Base-by-base conservation (phyloP, 2,888 invertebrate species). In the Drepana falcataria region DNA sequence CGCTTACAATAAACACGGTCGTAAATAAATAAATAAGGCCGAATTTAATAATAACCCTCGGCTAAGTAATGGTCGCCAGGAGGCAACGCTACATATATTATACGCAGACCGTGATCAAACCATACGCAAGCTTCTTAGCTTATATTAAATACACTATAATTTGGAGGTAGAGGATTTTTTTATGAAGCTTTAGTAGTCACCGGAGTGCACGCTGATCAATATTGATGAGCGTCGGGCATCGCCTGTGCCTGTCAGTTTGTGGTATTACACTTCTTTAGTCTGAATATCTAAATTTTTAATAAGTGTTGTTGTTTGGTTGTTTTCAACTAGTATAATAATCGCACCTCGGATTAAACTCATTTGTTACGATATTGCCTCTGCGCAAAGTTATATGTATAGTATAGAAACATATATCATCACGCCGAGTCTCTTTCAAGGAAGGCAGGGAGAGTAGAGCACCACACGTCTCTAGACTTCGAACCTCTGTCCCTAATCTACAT, bases 311-410 rank as follows among this genome's bases (percentile, higher is more conserved):
- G n/a, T n/a, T n/a, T n/a, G n/a, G n/a, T n/a, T n/a, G n/a, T n/a
- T n/a, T n/a, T n/a, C n/a, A n/a, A n/a, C n/a, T n/a, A n/a, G n/a
- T n/a, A n/a, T n/a, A 96, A 96, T 95, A 95, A 95, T 95, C 94
- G 94, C 95, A 95, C 94, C 95, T 95, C 95, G 94, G 95, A 94
- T 93, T 91, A 93, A 95, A 96, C 94, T 96, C 96, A 96, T 95
- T 93, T 95, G 95, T 95, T 96, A 96, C 95, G 95, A 95, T 95
- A 95, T 94, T 94, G 95, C 96, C 95, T 93, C 96, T 96, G 96
- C 96, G 96, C 96, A 96, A 95, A 95, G 95, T 93, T 95, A 78
- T n/a, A n/a, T n/a, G n/a, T n/a, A n/a, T n/a, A n/a, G n/a, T n/a
- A n/a, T n/a, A n/a, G n/a, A n/a, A n/a, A n/a, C n/a, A n/a, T n/a